A percentile compares a stretch with the other conserved stretches of the same genome.
These are phyloP conservation scores for Musca domestica DNA, from an alignment of 1,140 invertebrate species.

Conservation along the genomic window DNA sequence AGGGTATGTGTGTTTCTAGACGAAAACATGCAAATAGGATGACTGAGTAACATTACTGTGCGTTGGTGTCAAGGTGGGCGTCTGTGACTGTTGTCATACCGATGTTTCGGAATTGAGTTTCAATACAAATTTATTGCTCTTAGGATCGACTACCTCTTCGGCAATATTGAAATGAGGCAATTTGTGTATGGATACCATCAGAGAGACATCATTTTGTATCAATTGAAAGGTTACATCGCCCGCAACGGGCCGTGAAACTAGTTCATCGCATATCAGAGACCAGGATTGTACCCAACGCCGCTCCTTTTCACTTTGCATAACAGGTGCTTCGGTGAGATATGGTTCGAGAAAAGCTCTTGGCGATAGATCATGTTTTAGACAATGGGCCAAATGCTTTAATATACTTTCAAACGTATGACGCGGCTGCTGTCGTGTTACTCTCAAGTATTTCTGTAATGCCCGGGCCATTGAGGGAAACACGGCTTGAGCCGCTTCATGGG, in stretches of 20 bases:
- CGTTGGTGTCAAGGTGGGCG: conserved; percentile 41
- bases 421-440: conserved; percentile 92
- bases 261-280: conserved; percentile 88
- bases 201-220: conserved; percentile 87
- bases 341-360: conserved; percentile 90
- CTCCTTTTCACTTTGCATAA: conserved; percentile 78
- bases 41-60: conserved; percentile 51
- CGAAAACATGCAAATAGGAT: conserved; percentile 50
- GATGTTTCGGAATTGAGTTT: conserved; percentile 95
- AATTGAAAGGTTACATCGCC: conserved; percentile 86
- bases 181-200: conserved; percentile 80
- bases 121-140: conserved; percentile 92
- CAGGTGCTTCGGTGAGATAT: conserved; percentile 75
- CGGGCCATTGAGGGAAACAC: conserved; percentile 95
- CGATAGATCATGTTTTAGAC: conserved; percentile 89
- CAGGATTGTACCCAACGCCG: conserved; percentile 78
- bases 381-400: conserved; percentile 78
- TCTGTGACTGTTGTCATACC: conserved; percentile 65
- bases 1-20: conserved; percentile 28
- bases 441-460: conserved; percentile 92
- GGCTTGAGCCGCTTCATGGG: conserved; percentile 92
- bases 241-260: conserved; percentile 79
- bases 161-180: conserved; percentile 91
- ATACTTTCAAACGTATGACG: conserved; percentile 93
- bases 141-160: conserved; percentile 93